Conservation (phyloP, 2,113 vertebrate species). For the Chaetodon auriga region DNA sequence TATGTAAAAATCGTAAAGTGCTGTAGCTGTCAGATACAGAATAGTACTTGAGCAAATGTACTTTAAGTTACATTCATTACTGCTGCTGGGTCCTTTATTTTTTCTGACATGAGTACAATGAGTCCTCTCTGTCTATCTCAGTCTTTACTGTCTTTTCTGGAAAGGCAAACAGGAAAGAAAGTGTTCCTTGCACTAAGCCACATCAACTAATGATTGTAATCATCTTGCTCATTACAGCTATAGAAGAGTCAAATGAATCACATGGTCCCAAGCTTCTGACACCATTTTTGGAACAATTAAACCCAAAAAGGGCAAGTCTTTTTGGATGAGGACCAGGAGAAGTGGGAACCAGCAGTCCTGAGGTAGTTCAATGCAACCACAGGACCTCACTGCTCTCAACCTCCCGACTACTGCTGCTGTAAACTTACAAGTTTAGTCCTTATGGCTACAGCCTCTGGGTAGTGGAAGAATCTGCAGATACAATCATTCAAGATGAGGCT, state of each 20-base stretch:
- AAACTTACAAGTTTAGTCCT: not conserved
- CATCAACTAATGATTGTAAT: too few relatives aligned
- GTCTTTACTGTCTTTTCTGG: not conserved
- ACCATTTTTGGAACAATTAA: not conserved
- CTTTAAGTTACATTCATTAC: not conserved
- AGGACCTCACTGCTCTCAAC: not conserved
- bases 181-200: too few relatives aligned
- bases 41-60: too few relatives aligned
- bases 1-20: too few relatives aligned
- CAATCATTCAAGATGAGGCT: conserved; percentile 28
- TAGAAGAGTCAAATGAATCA: not conserved
- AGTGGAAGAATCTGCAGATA: conserved; percentile 1
- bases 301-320: not conserved
- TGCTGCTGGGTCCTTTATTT: not conserved
- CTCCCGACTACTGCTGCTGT: not conserved
- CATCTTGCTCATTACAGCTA: not conserved
- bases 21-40: too few relatives aligned
- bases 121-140: not conserved
- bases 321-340: not conserved
- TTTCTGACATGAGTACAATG: not conserved
- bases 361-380: not conserved
- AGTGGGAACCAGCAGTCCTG: not conserved
- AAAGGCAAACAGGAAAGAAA: not conserved
- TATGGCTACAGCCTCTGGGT: not conserved
- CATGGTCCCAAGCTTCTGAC: not conserved